Evolutionary conservation across 2,797 vertebrate genomes (phyloP), one percentile per base, ranked within the genome.

Genomic region (Danio choprae): DNA sequence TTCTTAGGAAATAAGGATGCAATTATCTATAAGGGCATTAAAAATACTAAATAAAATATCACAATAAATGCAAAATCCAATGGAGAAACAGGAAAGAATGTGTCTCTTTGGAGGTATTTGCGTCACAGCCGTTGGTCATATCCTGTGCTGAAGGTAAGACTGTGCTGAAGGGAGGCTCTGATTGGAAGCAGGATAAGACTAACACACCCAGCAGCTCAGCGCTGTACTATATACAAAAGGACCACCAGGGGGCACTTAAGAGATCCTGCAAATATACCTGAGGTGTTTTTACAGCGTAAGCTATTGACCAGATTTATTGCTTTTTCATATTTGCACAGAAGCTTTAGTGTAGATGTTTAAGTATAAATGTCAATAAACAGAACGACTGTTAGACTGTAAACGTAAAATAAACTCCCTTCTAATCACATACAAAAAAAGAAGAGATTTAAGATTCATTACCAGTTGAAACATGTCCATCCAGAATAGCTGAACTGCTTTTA

Each of bases 211-310:
- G 51, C 36, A 50, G 55, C 38, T 53, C 20, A 59, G 16, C 18
- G 36, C 0, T 76, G 46, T 58, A 40, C 3, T 71, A 6, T 12
- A 44, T 4, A 48, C 46, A 29, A 29, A 82, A 74, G 4, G 8
- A 55, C 85, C 88, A 87, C 86, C 84, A 79, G 11, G 36, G 58
- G 88, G 84, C 56, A 79, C 53, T n/a, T 11, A 4, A 44, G 72
- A 84, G 62, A 51, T 29, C 7, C 53, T 65, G 43, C 59, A 59
- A 22, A 18, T 56, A 12, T 16, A 48, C n/a, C 15, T 51, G 11
- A 38, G 20, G 44, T 41, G 68, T 29, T 7, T 12, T n/a, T 20
- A 69, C 16, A 55, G 48, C 20, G 43, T n/a, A 13, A 1, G 7
- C 43, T 7, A 48, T 43, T 16, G 69, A 5, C 12, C 69, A 50